These are phyloP conservation scores for Brachylomia viminalis DNA, from an alignment of 2,888 invertebrate genomes.

Conservation along the genomic window DNA sequence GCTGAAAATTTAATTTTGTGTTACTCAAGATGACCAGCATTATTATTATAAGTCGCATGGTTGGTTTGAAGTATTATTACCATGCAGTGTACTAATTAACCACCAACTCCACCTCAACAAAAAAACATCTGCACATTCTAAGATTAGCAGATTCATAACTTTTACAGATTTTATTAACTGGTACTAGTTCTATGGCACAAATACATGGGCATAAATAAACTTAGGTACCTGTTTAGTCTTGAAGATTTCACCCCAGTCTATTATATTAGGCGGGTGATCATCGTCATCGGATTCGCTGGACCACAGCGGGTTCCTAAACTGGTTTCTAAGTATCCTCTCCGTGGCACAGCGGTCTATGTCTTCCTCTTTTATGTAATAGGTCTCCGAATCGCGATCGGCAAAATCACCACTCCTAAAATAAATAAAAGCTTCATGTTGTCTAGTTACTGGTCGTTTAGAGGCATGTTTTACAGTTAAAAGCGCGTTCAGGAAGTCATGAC, in stretches of 20 bases:
- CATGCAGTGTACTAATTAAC: neutral
- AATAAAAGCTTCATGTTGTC: no score
- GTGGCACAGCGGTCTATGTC: slow-evolving; percentile 80
- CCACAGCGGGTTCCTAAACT: slow-evolving; percentile 78
- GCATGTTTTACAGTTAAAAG: neutral
- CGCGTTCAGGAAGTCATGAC: neutral
- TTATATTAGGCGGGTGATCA: slow-evolving; percentile 64
- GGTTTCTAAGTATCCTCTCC: slow-evolving; percentile 80
- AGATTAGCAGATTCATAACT: neutral
- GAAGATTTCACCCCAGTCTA: slow-evolving; percentile 81
- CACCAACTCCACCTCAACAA: neutral
- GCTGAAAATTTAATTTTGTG: slow-evolving; percentile 62
- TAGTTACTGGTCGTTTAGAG: neutral
- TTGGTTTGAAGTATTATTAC: slow-evolving; percentile 62
- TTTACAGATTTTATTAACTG: no score
- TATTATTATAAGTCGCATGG: neutral
- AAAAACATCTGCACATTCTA: neutral
- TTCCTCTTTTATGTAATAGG: slow-evolving; percentile 73
- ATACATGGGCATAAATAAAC: neutral
- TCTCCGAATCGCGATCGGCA: slow-evolving; percentile 57
- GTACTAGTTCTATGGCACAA: neutral
- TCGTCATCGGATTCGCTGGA: slow-evolving; percentile 82
- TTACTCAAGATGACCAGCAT: neutral
- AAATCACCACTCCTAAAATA: slow-evolving; percentile 72
- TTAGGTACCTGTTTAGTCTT: slow-evolving; percentile 22